Evolutionary conservation across 1,140 invertebrate species (phyloP), one percentile per base, ranked within the genome.

Genomic region (Sminthurinus signatus): DNA sequence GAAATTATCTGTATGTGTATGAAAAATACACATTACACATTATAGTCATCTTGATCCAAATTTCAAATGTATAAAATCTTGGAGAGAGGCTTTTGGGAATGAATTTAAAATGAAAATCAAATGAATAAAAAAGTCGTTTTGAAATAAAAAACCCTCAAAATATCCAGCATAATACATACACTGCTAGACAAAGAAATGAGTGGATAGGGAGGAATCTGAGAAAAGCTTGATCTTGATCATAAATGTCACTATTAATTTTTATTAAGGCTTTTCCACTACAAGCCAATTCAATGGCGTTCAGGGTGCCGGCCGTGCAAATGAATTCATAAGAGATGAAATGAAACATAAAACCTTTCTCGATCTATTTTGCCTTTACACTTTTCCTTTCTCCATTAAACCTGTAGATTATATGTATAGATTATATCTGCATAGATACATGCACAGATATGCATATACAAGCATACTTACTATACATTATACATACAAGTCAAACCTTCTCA

Each of bases 211-310:
- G 28, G 44, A 28, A 52, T 52, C 50, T 52, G 50, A 43, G 60
- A 62, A 39, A 62, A 32, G 60, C 60, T 39, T 27, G 27, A 39
- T 46, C 46, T 44, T 51, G 27, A 57, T 63, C 61, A 54, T 63
- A 63, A 63, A 63, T 63, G 61, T 63, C 61, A 63, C 50, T 48
- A 63, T 63, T 39, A 63, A 63, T 63, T 63, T 63, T 63, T 63
- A 63, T 63, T 63, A 63, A n/a, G 61, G 28, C 61, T 42, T 43
- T 63, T 43, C 23, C 23, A 21, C 27, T 23, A 36, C 50, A 21
- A 54, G 14, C 1, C 59, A 60, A 48, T n/a, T 25, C 44, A 52
- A 29, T 52, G 50, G 23, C 23, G 5, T 48, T 28, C 27, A 14
- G 44, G 23, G 31, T 21, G 29, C 15, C n/a, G n/a, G n/a, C n/a